Evolutionary conservation across 2,888 invertebrate species (phyloP).

Genomic region (Carcina quercana): DNA sequence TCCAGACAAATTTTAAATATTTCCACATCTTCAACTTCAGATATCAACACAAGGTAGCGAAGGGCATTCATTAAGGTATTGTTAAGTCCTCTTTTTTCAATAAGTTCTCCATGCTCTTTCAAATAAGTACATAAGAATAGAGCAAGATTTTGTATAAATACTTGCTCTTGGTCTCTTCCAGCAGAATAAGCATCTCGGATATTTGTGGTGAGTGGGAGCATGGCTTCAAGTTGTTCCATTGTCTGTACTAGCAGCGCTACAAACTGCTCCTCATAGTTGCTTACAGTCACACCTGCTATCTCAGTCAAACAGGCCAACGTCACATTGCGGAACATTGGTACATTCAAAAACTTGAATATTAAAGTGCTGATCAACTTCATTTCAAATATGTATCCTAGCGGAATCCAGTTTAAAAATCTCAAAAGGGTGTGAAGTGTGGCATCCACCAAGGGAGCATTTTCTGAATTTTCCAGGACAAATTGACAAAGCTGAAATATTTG

Average conservation of each 20-base stretch:
- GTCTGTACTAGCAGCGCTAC: conserved; percentile 92
- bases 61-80: conserved; percentile 88
- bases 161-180: conserved; percentile 97
- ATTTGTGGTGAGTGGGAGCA: conserved; percentile 93
- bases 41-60: conserved; percentile 91
- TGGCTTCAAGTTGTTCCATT: conserved; percentile 93
- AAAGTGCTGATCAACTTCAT: conserved; percentile 96
- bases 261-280: conserved; percentile 95
- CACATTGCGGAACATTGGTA: conserved; percentile 98
- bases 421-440: conserved; percentile 97
- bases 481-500: conserved; percentile 98
- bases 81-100: conserved; percentile 87
- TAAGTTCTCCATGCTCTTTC: conserved; percentile 94
- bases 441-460: conserved; percentile 96
- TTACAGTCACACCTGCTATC: conserved; percentile 93
- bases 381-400: conserved; percentile 99
- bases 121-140: conserved; percentile 97
- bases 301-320: conserved; percentile 99
- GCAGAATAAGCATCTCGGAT: conserved; percentile 95
- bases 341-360: conserved; percentile 96
- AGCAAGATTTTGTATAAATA: conserved; percentile 98
- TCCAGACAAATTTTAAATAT: conserved; percentile 99
- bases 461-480: conserved; percentile 98
- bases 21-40: conserved; percentile 99
- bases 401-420: conserved; percentile 99